Evolutionary conservation across 2,888 invertebrate species (phyloP).

Genomic region (Epirrhoe tristata): DNA sequence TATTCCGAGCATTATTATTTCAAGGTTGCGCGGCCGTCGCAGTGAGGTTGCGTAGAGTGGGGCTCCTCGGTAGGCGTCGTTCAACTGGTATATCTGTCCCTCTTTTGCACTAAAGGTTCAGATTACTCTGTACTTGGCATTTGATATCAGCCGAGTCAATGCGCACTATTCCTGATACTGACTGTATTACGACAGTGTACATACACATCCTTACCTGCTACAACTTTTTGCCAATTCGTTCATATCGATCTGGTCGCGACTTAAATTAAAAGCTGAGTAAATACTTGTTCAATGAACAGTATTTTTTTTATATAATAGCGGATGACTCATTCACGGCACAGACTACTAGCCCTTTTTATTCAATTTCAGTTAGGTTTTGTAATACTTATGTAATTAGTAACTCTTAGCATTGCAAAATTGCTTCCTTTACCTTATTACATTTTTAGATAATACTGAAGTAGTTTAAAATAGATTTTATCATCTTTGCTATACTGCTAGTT

Average conservation of each 20-base stretch:
- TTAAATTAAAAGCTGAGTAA: constrained; percentile 56
- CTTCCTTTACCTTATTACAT: constrained; percentile 55
- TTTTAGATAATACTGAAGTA: constrained; percentile 43
- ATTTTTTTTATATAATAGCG: constrained; percentile 49
- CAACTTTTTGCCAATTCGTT: constrained; percentile 56
- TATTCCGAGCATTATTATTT: constrained; percentile 86
- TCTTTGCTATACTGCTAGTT: constrained; percentile 40
- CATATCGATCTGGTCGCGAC: constrained; percentile 42
- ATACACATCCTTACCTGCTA: constrained; percentile 59
- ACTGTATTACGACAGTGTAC: constrained; percentile 61
- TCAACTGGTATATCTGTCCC: constrained; percentile 80
- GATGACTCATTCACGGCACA: constrained; percentile 58
- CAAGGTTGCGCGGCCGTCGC: constrained; percentile 85
- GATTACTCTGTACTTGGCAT: constrained; percentile 77
- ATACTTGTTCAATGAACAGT: constrained; percentile 47
- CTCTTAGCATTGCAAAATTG: constrained; percentile 49
- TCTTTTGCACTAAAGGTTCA: constrained; percentile 78
- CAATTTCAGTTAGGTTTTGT: constrained; percentile 5
- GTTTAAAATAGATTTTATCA: constrained; percentile 42
- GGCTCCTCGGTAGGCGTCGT: constrained; percentile 84
- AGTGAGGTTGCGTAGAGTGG: constrained; percentile 82
- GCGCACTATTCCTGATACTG: constrained; percentile 71
- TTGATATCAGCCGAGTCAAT: constrained; percentile 73
- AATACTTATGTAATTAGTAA: constrained; percentile 43
- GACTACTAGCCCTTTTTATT: constrained; percentile 28